A percentile compares a stretch with the other conserved stretches of the same genome.
Conservation (phyloP, 2,888 invertebrate genomes). For the Drosophila colorata region DNA sequence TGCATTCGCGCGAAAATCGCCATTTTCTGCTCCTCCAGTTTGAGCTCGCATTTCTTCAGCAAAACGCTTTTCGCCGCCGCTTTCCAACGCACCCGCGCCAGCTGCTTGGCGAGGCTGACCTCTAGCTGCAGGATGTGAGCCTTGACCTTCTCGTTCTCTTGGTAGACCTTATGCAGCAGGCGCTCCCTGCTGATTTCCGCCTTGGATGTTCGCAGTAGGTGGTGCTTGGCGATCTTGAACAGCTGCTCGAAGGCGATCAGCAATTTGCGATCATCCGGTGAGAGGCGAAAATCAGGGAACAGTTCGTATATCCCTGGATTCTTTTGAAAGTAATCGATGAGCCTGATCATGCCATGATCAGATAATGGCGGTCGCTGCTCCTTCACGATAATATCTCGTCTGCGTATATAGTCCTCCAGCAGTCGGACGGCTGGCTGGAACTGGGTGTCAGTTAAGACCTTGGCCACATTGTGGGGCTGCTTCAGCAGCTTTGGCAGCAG, state of each 20-base stretch:
- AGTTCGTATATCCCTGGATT: conserved; percentile 35
- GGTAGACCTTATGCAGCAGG: conserved; percentile 46
- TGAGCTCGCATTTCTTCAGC: conserved; percentile 34
- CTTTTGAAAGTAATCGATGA: conserved; percentile 61
- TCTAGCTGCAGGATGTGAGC: conserved; percentile 21
- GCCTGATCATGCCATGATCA: conserved; percentile 51
- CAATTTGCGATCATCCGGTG: conserved; percentile 29
- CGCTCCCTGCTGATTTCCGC: conserved; percentile 47
- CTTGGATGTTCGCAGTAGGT: conserved; percentile 39
- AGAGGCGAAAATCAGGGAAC: conserved; percentile 34
- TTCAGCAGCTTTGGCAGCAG: conserved; percentile 55
- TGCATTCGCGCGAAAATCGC: conserved; percentile 32
- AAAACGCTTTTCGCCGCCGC: conserved; percentile 16
- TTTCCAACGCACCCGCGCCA: conserved; percentile 27
- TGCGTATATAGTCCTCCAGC: conserved; percentile 39
- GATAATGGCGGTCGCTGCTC: conserved; percentile 39
- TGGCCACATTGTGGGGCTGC: neutral
- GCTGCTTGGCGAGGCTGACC: conserved; percentile 18
- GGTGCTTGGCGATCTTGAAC: conserved; percentile 35
- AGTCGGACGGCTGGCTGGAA: conserved; percentile 35
- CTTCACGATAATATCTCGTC: conserved; percentile 37
- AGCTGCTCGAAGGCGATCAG: conserved; percentile 43
- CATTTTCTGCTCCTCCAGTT: conserved; percentile 20
- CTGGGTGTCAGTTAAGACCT: conserved; percentile 22
- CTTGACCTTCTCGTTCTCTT: conserved; percentile 46